Percentiles rank a stretch among this genome's conserved stretches.
Evolutionary conservation across 2,797 vertebrate species (phyloP).

Genomic region (Lepidocolaptes lacrymiger): DNA sequence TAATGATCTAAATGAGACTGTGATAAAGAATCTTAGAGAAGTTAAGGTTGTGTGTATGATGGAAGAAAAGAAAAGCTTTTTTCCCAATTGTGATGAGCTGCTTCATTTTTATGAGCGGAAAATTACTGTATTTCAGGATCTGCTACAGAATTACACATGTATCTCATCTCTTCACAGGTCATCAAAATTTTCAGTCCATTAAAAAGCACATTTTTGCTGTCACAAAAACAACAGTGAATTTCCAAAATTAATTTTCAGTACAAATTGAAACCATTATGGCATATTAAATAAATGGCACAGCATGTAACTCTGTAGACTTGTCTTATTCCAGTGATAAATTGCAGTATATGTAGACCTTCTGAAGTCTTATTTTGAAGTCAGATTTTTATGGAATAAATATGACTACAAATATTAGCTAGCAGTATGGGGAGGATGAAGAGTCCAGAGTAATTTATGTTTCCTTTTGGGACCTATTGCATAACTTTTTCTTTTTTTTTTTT

Average conservation of each 20-base stretch:
- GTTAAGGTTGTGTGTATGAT: neutral
- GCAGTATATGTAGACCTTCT: neutral
- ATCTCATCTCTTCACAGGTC: neutral
- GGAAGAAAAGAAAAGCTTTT: neutral
- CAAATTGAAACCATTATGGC: neutral
- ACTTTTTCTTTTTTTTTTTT: neutral
- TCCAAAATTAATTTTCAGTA: neutral
- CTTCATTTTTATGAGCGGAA: neutral
- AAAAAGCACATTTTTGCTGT: slow-evolving; percentile 42
- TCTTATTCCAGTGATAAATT: neutral
- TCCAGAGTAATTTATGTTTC: neutral
- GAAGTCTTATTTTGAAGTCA: neutral
- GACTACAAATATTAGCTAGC: neutral
- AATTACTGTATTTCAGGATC: neutral
- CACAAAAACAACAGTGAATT: slow-evolving; percentile 23
- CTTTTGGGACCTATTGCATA: neutral
- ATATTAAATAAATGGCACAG: neutral
- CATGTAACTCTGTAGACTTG: neutral
- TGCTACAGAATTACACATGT: neutral
- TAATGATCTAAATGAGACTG: neutral
- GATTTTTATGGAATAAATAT: neutral
- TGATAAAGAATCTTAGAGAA: neutral
- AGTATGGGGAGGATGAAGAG: neutral
- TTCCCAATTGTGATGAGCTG: neutral
- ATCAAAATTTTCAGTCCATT: slow-evolving; percentile 36